phyloP scores from a whole-genome alignment of 2,113 vertebrate genomes.

The Jaculus jaculus region DNA sequence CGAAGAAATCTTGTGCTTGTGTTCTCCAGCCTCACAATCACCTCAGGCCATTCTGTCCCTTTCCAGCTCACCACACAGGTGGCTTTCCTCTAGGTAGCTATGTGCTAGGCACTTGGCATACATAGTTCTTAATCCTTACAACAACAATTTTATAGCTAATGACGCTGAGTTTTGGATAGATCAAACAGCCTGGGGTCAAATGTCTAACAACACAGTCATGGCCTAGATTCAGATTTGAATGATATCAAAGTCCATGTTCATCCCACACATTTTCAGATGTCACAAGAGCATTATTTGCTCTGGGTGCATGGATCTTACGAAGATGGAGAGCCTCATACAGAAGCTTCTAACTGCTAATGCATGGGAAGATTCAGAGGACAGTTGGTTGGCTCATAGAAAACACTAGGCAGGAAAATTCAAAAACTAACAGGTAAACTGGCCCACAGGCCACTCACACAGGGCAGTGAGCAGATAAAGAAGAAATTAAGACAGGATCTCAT shows the following conservation, averaged over 20 bases:
- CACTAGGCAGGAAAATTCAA: not conserved
- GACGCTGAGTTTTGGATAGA: not conserved
- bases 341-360: not conserved
- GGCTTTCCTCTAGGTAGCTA: not conserved
- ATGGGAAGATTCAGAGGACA: not conserved
- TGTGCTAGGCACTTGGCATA: not conserved
- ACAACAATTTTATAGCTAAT: not conserved
- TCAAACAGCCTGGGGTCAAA: not conserved
- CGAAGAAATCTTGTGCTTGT: accelerated
- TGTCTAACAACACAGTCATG: not conserved
- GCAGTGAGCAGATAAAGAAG: not conserved
- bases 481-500: not conserved
- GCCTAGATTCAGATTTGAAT: not conserved
- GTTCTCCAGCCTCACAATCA: not conserved
- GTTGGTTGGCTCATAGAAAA: not conserved
- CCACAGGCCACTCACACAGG: not conserved
- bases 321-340: not conserved
- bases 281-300: not conserved
- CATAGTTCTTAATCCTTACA: not conserved
- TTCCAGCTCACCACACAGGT: not conserved
- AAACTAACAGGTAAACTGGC: not conserved
- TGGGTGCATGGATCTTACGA: not conserved
- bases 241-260: not conserved
- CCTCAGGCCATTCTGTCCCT: not conserved
- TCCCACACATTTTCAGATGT: not conserved